Evolutionary conservation across 2,797 vertebrate genomes (phyloP).

Genomic region (Taenioides sp.): DNA sequence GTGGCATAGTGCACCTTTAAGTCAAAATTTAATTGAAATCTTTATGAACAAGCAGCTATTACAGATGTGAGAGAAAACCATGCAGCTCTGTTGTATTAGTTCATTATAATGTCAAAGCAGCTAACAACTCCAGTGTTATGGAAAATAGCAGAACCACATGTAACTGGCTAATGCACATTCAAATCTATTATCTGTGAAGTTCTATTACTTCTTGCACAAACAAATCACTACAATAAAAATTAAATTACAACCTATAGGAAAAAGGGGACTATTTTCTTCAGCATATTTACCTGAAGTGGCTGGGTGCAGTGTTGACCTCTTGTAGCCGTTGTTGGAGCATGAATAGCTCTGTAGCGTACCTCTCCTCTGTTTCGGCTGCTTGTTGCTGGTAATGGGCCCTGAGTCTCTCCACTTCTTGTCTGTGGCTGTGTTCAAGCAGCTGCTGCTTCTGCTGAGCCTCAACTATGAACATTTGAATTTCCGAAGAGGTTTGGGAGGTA

Average conservation of each 20-base stretch:
- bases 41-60: neutral
- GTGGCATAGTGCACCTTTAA: neutral
- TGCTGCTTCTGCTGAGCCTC: slow-evolving; percentile 71
- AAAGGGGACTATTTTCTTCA: neutral
- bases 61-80: neutral
- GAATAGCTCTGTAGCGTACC: slow-evolving; percentile 75
- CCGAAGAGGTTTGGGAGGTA: slow-evolving; percentile 36
- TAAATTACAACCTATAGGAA: neutral
- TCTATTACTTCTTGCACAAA: neutral
- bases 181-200: neutral
- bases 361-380: slow-evolving; percentile 80
- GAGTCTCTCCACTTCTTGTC: slow-evolving; percentile 81
- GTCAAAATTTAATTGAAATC: neutral
- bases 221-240: neutral
- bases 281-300: slow-evolving; percentile 74
- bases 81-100: neutral
- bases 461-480: slow-evolving; percentile 69
- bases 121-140: neutral
- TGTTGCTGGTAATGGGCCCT: slow-evolving; percentile 81
- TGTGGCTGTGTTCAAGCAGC: slow-evolving; percentile 80
- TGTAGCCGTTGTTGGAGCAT: slow-evolving; percentile 79
- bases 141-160: neutral
- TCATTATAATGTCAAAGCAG: neutral
- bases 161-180: neutral
- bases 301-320: slow-evolving; percentile 57